Conservation (phyloP, 2,113 vertebrate genomes). For the Prunella himalayana region DNA sequence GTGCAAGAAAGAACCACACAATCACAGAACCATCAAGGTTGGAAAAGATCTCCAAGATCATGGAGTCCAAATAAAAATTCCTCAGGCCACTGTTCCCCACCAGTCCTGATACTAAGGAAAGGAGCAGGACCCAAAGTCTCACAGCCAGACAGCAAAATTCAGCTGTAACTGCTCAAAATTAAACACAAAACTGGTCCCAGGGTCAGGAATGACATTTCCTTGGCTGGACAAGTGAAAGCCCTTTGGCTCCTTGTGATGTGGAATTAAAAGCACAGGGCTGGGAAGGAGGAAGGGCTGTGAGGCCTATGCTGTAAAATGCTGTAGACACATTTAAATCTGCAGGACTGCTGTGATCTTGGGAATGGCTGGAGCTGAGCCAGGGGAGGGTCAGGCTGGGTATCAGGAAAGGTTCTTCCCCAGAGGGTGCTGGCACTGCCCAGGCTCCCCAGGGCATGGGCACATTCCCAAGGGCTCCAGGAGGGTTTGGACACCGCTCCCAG, state of each 20-base stretch:
- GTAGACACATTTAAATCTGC: background rate
- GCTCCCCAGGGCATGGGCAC: background rate
- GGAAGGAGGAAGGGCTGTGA: background rate
- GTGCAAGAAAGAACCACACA: background rate
- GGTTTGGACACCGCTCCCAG: rapidly evolving
- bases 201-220: background rate
- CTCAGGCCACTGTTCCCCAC: background rate
- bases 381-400: rapidly evolving
- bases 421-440: background rate
- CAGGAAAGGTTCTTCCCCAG: background rate
- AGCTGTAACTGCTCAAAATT: background rate
- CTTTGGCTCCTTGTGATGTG: background rate
- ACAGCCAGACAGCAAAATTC: background rate
- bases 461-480: background rate
- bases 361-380: background rate
- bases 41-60: background rate
- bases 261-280: background rate
- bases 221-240: background rate
- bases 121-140: background rate
- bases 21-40: background rate
- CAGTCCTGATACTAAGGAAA: background rate
- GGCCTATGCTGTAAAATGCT: background rate
- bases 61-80: background rate
- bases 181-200: background rate
- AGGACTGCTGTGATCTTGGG: background rate